Evolutionary conservation across 2,888 invertebrate species (phyloP).

Genomic region (Neoascia interrupta): DNA sequence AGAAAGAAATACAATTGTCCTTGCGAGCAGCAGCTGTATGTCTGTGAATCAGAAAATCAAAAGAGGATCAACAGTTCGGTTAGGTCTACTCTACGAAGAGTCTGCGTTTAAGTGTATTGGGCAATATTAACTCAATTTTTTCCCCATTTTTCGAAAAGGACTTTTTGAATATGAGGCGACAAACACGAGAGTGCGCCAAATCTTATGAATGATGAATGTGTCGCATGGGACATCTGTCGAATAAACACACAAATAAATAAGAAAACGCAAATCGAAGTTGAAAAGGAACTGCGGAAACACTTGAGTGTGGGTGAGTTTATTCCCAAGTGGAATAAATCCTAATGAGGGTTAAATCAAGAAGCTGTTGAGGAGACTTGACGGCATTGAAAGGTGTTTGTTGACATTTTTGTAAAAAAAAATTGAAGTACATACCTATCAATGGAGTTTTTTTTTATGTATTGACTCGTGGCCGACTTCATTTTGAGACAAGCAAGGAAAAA

Average conservation of each 20-base stretch:
- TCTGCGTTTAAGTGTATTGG: conserved; percentile 20
- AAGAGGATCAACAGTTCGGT: conserved; percentile 31
- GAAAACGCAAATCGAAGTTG: conserved; percentile 36
- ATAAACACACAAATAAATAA: neutral
- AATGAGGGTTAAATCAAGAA: conserved; percentile 54
- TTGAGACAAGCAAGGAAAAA: neutral
- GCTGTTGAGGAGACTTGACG: conserved; percentile 15
- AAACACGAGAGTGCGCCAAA: conserved; percentile 43
- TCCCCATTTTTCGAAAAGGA: conserved; percentile 6
- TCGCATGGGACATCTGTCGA: conserved; percentile 61
- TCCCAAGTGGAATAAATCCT: conserved; percentile 44
- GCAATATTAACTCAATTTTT: conserved; percentile 52
- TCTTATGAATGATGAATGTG: conserved; percentile 32
- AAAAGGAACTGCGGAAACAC: conserved; percentile 50
- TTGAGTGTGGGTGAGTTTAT: conserved; percentile 59
- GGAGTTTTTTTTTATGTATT: neutral
- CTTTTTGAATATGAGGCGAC: neutral
- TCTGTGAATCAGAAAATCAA: neutral
- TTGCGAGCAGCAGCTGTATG: conserved; percentile 36
- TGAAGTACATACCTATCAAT: neutral
- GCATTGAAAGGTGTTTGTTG: conserved; percentile 50
- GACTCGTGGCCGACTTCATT: conserved; percentile 7
- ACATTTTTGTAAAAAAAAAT: conserved; percentile 19
- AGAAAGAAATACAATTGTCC: conserved; percentile 31
- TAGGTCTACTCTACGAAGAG: too few species aligned